phyloP scores from a whole-genome alignment of 2,888 invertebrate species.

The Drosophila infuscata region DNA sequence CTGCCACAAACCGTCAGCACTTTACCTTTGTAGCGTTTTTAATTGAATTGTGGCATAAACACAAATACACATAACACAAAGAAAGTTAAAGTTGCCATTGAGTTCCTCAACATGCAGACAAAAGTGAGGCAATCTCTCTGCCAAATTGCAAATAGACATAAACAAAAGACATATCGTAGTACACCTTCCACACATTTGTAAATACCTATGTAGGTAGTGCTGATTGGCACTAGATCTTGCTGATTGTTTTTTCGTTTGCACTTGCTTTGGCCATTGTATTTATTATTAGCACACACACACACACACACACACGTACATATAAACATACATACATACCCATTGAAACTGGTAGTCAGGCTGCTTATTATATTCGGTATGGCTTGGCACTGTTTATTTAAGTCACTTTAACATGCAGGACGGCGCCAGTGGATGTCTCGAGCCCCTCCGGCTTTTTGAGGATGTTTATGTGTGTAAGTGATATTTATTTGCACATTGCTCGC shows the following conservation, averaged over 20 bases:
- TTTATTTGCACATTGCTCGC: slow-evolving; percentile 62
- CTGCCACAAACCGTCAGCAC: slow-evolving; percentile 34
- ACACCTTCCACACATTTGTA: neutral
- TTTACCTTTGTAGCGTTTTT: slow-evolving; percentile 18
- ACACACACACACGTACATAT: neutral
- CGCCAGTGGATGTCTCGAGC: slow-evolving; percentile 38
- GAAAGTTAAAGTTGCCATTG: slow-evolving; percentile 21
- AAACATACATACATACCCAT: neutral
- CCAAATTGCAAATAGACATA: slow-evolving; percentile 16
- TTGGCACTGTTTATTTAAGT: slow-evolving; percentile 37
- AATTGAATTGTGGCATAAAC: slow-evolving; percentile 54
- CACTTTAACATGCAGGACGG: slow-evolving; percentile 54
- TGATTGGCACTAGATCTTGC: slow-evolving; percentile 23
- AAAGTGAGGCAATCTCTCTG: slow-evolving; percentile 20
- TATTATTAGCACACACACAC: neutral
- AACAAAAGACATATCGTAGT: slow-evolving; percentile 23
- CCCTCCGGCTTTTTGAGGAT: slow-evolving; percentile 23
- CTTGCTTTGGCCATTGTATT: slow-evolving; percentile 18
- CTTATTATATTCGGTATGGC: slow-evolving; percentile 8
- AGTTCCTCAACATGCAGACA: neutral
- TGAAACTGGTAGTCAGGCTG: slow-evolving; percentile 12
- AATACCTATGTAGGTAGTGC: neutral
- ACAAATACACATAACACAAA: neutral
- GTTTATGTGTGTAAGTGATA: slow-evolving; percentile 66
- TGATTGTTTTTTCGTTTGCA: slow-evolving; percentile 28